Percentiles rank a stretch among this genome's conserved stretches.
Conservation (phyloP, 2,888 invertebrate species). For the Orthonychiurus folsomi region DNA sequence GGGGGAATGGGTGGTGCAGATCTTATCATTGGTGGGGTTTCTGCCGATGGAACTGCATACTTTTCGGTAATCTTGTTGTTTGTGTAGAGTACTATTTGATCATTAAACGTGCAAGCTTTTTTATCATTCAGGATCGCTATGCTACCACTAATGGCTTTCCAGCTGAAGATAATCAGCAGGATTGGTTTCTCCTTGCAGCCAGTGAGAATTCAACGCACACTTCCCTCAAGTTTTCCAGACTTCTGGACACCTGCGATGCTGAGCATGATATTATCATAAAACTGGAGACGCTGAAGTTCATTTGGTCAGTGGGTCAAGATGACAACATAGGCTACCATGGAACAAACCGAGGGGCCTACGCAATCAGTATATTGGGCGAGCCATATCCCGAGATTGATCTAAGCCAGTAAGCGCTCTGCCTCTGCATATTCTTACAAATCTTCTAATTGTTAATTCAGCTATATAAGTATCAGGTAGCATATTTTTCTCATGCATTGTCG, state of each 20-base stretch:
- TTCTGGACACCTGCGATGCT: slow-evolving; percentile 15
- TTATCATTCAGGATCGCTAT: too few relatives aligned
- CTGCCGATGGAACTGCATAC: too few relatives aligned
- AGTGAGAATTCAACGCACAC: slow-evolving; percentile 17
- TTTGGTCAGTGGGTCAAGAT: slow-evolving; percentile 15
- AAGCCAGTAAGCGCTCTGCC: background rate
- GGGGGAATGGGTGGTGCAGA: too few relatives aligned
- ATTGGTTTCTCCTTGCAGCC: slow-evolving; percentile 9
- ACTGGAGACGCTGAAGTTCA: slow-evolving; percentile 12
- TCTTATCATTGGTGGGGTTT: too few relatives aligned
- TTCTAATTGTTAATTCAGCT: too few relatives aligned
- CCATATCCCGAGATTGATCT: slow-evolving; percentile 8
- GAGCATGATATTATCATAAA: slow-evolving; percentile 5
- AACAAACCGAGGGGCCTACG: slow-evolving; percentile 4
- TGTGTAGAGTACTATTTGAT: too few relatives aligned
- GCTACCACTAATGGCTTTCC: too few relatives aligned
- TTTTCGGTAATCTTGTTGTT: too few relatives aligned
- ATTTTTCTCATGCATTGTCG: too few relatives aligned
- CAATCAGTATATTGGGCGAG: slow-evolving; percentile 14
- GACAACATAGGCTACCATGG: slow-evolving; percentile 14
- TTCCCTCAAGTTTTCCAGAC: slow-evolving; percentile 8
- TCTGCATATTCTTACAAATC: too few relatives aligned
- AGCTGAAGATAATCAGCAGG: slow-evolving; percentile 7
- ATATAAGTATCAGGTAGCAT: too few relatives aligned
- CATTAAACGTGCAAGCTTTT: too few relatives aligned